Evolutionary conservation across 1,140 invertebrate species (phyloP).

Genomic region (Trichonephila inaurata): DNA sequence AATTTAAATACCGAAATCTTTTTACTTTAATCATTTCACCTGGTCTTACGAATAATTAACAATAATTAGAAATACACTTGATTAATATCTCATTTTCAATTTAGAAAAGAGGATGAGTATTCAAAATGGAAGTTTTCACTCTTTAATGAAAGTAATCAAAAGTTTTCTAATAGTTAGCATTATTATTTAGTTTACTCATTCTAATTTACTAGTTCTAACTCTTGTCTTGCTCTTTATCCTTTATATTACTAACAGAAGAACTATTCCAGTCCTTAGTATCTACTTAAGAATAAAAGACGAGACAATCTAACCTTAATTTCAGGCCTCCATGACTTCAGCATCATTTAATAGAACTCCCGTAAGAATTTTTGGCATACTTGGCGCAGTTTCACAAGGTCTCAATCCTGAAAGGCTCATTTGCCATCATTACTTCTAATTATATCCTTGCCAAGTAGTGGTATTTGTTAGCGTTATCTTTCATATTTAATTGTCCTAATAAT

Average conservation of each 20-base stretch:
- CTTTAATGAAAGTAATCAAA: too few relatives aligned
- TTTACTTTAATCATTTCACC: too few relatives aligned
- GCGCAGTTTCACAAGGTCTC: not conserved
- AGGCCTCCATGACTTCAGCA: not conserved
- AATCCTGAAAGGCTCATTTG: not conserved
- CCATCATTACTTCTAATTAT: slow-evolving; percentile 20
- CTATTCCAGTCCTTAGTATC: not conserved
- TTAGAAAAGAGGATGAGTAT: too few relatives aligned
- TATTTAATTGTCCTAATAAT: slow-evolving; percentile 31
- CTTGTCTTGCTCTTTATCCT: not conserved
- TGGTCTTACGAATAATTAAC: too few relatives aligned
- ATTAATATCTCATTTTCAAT: too few relatives aligned
- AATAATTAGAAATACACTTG: too few relatives aligned
- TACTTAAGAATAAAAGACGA: slow-evolving; percentile 32
- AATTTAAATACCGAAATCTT: too few relatives aligned
- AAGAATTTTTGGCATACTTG: slow-evolving; percentile 14
- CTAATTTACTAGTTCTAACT: too few relatives aligned
- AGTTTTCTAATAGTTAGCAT: too few relatives aligned
- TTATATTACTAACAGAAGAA: not conserved
- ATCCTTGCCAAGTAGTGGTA: not conserved
- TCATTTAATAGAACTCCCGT: not conserved
- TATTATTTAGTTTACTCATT: too few relatives aligned
- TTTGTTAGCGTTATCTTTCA: not conserved
- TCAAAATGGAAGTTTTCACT: too few relatives aligned
- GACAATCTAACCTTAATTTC: slow-evolving; percentile 26